These are phyloP conservation scores for Periophthalmus magnuspinnatus DNA, from an alignment of 2,797 vertebrate genomes.

Conservation along the genomic window DNA sequence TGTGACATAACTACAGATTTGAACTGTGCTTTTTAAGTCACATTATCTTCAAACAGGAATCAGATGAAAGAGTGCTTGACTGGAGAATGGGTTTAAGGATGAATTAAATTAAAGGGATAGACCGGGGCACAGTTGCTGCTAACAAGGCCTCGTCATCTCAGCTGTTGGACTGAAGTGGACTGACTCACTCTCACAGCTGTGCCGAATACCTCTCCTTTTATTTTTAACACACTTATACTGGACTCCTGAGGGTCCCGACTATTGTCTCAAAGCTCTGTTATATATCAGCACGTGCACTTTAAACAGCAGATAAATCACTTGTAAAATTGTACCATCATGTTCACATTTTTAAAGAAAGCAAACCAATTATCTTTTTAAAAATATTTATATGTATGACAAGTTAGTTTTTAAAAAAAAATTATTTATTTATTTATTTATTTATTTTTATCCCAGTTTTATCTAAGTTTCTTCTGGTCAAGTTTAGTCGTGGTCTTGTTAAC, in stretches of 20 bases:
- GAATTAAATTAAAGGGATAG: constrained; percentile 15
- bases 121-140: constrained; percentile 36
- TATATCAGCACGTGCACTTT: neutral
- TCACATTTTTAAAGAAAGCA: too few species aligned
- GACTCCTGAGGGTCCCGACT: constrained; percentile 42
- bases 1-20: neutral
- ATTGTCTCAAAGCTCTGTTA: constrained; percentile 60
- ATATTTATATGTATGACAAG: too few species aligned
- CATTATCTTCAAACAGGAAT: neutral
- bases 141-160: constrained; percentile 78
- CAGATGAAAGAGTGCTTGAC: neutral
- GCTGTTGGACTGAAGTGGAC: constrained; percentile 84
- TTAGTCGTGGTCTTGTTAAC: too few species aligned
- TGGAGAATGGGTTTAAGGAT: constrained; percentile 13
- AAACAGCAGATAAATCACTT: too few species aligned
- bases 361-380: too few species aligned
- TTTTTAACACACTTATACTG: constrained; percentile 81
- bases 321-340: too few species aligned
- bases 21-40: neutral
- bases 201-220: constrained; percentile 76
- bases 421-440: too few species aligned
- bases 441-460: too few species aligned
- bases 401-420: too few species aligned
- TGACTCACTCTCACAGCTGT: constrained; percentile 85
- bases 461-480: neutral